Percentiles rank a stretch among this genome's conserved stretches.
These are phyloP conservation scores for Chymomyza amoena DNA, from an alignment of 2,888 invertebrate genomes.

Conservation along the genomic window DNA sequence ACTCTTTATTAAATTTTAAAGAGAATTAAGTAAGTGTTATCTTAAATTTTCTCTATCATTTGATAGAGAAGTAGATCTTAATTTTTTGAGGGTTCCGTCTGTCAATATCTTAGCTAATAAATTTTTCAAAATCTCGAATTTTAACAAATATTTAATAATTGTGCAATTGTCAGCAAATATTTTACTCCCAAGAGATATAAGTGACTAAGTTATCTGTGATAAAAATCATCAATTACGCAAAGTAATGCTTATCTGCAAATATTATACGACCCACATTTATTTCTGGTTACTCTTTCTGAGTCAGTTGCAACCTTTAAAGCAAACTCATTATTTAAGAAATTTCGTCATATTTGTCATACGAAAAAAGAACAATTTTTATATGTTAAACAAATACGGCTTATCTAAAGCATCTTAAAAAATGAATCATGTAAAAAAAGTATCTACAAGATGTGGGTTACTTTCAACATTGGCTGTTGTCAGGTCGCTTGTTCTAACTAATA, in stretches of 20 bases:
- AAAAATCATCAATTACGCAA: neutral
- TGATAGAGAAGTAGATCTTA: too few relatives aligned
- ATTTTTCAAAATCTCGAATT: too few relatives aligned
- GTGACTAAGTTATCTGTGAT: too few relatives aligned
- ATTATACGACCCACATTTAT: neutral
- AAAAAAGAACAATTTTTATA: neutral
- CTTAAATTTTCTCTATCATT: too few relatives aligned
- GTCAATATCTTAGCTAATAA: too few relatives aligned
- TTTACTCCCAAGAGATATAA: too few relatives aligned
- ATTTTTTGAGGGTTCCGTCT: too few relatives aligned
- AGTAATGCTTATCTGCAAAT: neutral
- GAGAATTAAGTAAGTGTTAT: too few relatives aligned
- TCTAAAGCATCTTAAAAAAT: neutral
- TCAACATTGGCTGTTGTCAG: neutral
- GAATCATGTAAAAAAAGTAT: neutral
- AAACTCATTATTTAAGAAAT: neutral
- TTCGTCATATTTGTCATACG: slow-evolving; percentile 1
- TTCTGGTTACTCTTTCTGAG: neutral
- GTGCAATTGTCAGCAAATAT: too few relatives aligned
- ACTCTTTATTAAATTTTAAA: too few relatives aligned
- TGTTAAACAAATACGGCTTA: neutral
- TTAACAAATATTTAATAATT: too few relatives aligned
- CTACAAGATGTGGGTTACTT: neutral
- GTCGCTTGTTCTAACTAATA: slow-evolving; percentile 19
- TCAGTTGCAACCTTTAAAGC: neutral